These are phyloP conservation scores for Tineola bisselliella DNA, from an alignment of 2,888 invertebrate species.

Conservation along the genomic window DNA sequence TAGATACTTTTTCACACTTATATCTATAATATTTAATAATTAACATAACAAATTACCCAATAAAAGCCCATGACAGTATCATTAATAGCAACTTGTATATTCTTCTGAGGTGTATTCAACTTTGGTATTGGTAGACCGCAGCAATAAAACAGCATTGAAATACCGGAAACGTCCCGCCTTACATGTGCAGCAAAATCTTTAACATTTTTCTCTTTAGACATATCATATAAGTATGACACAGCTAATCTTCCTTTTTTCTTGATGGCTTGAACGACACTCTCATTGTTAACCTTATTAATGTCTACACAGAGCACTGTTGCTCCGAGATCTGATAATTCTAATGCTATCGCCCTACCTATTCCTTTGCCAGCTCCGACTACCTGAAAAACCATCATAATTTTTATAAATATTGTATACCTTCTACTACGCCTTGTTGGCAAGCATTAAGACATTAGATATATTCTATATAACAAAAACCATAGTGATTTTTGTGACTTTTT, in stretches of 20 bases:
- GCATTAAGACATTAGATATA: too few species aligned
- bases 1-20: too few species aligned
- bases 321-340: constrained; percentile 66
- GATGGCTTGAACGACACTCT: constrained; percentile 53
- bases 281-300: constrained; percentile 62
- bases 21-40: too few species aligned
- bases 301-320: constrained; percentile 74
- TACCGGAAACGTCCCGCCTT: constrained; percentile 61
- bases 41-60: constrained; percentile 45
- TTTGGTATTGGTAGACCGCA: constrained; percentile 64
- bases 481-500: too few species aligned
- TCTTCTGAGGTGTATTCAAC: constrained; percentile 42
- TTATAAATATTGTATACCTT: too few species aligned
- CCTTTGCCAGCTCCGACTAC: constrained; percentile 77
- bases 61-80: constrained; percentile 54
- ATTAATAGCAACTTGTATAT: constrained; percentile 60
- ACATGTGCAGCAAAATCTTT: constrained; percentile 47
- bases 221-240: constrained; percentile 63
- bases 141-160: constrained; percentile 72
- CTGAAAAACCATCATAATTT: too few species aligned
- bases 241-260: constrained; percentile 55
- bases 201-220: constrained; percentile 65
- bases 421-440: too few species aligned
- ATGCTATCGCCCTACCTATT: constrained; percentile 71
- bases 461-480: too few species aligned